Evolutionary conservation across 2,797 vertebrate genomes (phyloP), one percentile per base, ranked within the genome.

Genomic region (Gephyroberyx darwinii): DNA sequence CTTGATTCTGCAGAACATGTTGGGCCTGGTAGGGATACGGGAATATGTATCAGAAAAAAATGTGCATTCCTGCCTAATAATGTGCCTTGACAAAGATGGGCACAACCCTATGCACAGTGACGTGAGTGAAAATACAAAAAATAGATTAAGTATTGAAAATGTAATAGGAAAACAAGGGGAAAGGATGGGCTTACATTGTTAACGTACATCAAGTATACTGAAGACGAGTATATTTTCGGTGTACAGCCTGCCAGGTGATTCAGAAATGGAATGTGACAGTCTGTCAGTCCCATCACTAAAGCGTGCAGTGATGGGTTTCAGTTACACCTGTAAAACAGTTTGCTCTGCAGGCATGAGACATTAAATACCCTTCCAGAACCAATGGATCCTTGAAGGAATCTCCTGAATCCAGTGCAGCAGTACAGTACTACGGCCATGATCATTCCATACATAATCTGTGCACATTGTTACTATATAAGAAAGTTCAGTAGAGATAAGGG

Each of bases 291-390:
- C 2, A 2, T 52, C 2, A 3, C 8, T n/a, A 3, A 20, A 39
- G 53, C 10, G 3, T 66, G 13, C 12, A 8, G 5, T 51, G 3
- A 76, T 77, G 80, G 7, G 30, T 69, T n/a, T 69, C 69, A 26
- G 26, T 26, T 26, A 26, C 26, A 83, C 76, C 74, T 86, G 79
- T 43, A 69, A 3, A 68, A 50, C 59, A 67, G 50, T 65, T 75
- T 72, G 35, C 17, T 67, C 50, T 58, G 67, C 45, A 63, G 50
- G 16, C 51, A n/a, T 19, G 9, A 12, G 8, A 65, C 20, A 3
- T 37, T 26, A 26, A 26, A 26, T 26, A 26, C 26, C n/a, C 19
- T n/a, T 17, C 22, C 10, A 41, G 6, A 58, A 17, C 48, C 53
- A 55, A 71, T 55, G 16, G 41, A 48, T 14, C 35, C 43, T 47